phyloP scores from a whole-genome alignment of 2,797 vertebrate species.

The Gymnothorax javanicus region DNA sequence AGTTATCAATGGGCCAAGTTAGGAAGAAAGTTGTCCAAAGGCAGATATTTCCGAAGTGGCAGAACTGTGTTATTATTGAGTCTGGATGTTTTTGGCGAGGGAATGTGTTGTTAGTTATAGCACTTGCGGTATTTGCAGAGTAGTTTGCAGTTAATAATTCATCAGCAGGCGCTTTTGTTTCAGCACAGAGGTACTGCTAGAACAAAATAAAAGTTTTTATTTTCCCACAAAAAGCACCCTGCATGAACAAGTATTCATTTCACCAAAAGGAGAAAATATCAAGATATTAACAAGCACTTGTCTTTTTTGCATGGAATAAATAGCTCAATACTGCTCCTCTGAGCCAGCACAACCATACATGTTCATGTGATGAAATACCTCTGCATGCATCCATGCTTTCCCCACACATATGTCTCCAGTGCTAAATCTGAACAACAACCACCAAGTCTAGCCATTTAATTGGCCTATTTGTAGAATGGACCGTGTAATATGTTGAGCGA shows the following conservation, averaged over 20 bases:
- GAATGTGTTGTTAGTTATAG: slow-evolving; percentile 25
- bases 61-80: not conserved
- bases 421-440: not conserved
- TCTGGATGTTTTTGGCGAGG: not conserved
- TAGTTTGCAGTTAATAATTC: slow-evolving; percentile 17
- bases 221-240: not conserved
- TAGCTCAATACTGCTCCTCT: not conserved
- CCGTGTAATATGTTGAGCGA: slow-evolving; percentile 18
- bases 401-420: not conserved
- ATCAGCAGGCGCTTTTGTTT: slow-evolving; percentile 20
- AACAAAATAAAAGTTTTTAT: not conserved
- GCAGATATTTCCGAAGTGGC: not conserved
- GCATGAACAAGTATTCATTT: not conserved
- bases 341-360: not conserved
- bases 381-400: not conserved
- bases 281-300: not conserved
- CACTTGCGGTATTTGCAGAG: slow-evolving; percentile 28
- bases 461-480: slow-evolving; percentile 20
- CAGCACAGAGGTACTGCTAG: not conserved
- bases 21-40: slow-evolving; percentile 8
- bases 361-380: not conserved
- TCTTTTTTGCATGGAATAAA: not conserved
- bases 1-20: not conserved
- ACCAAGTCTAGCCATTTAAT: slow-evolving; percentile 8
- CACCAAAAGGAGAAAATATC: not conserved